These are phyloP conservation scores for Lasioglossum baleicum DNA, from an alignment of 1,140 invertebrate species.

Conservation along the genomic window DNA sequence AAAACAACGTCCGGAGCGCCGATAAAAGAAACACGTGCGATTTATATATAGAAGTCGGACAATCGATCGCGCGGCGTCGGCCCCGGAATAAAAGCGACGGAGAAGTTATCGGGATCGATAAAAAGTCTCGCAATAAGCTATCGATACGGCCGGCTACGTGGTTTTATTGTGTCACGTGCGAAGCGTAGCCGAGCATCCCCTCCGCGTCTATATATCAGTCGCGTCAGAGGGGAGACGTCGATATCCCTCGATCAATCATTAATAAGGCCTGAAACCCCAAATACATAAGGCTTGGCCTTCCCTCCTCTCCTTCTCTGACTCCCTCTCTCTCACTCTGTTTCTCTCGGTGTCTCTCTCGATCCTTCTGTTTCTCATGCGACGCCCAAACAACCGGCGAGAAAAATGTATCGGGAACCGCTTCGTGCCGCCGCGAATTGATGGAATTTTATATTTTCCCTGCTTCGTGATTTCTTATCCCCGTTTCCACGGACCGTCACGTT, in stretches of 20 bases:
- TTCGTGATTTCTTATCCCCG: constrained; percentile 70
- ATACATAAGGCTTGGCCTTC: constrained; percentile 68
- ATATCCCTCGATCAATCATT: constrained; percentile 81
- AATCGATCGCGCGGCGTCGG: constrained; percentile 36
- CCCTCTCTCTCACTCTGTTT: constrained; percentile 41
- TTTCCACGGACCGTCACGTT: constrained; percentile 61
- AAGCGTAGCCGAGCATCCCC: constrained; percentile 67
- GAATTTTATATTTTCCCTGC: constrained; percentile 78
- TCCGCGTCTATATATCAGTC: constrained; percentile 74
- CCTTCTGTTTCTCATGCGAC: background rate
- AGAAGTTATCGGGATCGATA: constrained; percentile 68
- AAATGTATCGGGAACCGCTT: constrained; percentile 75
- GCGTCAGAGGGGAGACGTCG: constrained; percentile 77
- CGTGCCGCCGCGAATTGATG: constrained; percentile 74
- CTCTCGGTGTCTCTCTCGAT: background rate
- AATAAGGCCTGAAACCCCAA: constrained; percentile 79
- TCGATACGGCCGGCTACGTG: constrained; percentile 53
- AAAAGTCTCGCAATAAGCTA: constrained; percentile 67
- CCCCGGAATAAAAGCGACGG: constrained; percentile 29
- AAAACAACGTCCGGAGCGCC: constrained; percentile 47
- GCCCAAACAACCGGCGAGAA: constrained; percentile 41
- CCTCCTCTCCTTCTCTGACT: constrained; percentile 34
- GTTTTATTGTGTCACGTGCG: constrained; percentile 79
- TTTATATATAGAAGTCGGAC: constrained; percentile 62
- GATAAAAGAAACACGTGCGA: constrained; percentile 53